Evolutionary conservation across 2,888 invertebrate genomes (phyloP), one percentile per base, ranked within the genome.

Genomic region (Xestia xanthographa): DNA sequence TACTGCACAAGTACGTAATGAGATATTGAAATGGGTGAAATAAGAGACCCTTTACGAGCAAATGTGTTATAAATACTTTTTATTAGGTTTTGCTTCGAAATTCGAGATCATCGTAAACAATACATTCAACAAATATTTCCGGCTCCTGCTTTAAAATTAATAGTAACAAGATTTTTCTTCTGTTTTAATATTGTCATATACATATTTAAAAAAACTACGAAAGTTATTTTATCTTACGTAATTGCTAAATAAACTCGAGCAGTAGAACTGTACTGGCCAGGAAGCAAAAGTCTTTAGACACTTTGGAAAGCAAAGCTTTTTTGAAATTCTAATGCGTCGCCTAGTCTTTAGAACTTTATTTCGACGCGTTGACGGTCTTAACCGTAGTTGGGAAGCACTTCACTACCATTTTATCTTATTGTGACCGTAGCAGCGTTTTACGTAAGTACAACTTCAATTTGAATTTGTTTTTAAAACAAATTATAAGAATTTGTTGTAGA

Each of bases 291-390:
- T 75, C 87, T 80, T 84, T 38, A 72, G 72, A 65, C 66, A 78
- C 69, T 88, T 86, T 75, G 68, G 62, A 78, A 82, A 79, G 79
- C 66, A 71, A 77, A 74, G 82, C 87, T 82, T 87, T 88, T 87
- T 89, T 89, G 82, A 89, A 89, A 86, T 88, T 88, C 87, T 83
- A 86, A 89, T 89, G 83, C 80, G 80, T 73, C 72, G 77, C 75
- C 77, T 79, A 72, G 83, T 85, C 83, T 86, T 83, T 72, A 78
- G 71, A 82, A 87, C 68, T 82, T 83, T 80, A 88, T 84, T 86
- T 86, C 82, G 75, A 67, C 77, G 77, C 84, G 79, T 87, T 87
- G 79, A 80, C 80, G 68, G 78, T 77, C 70, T 82, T 75, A 70
- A 84, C 73, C 76, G 79, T 60, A 86, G 84, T 82, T 82, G 62